Percentiles rank a stretch among this genome's conserved stretches.
Conservation (phyloP, 2,888 invertebrate genomes). For the Drosophila borealis region DNA sequence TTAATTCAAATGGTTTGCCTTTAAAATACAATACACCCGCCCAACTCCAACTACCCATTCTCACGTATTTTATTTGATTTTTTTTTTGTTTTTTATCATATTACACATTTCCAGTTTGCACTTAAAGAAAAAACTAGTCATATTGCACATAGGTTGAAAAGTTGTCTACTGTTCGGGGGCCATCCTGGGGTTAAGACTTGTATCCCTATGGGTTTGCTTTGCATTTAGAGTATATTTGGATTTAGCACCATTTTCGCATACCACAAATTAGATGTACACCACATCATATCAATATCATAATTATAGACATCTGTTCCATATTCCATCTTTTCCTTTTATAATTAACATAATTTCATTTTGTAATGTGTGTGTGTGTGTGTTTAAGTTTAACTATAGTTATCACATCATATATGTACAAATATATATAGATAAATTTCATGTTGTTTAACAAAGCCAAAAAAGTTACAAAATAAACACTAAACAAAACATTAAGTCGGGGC, state of each 20-base stretch:
- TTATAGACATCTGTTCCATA: slow-evolving; percentile 25
- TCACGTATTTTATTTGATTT: neutral
- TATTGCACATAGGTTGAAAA: slow-evolving; percentile 85
- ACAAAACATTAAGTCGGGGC: slow-evolving; percentile 76
- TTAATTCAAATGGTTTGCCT: slow-evolving; percentile 43
- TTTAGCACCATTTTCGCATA: slow-evolving; percentile 84
- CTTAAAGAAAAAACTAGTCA: slow-evolving; percentile 84
- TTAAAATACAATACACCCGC: slow-evolving; percentile 45
- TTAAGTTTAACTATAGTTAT: slow-evolving; percentile 79
- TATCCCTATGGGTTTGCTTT: slow-evolving; percentile 33
- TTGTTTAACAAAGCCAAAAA: slow-evolving; percentile 69
- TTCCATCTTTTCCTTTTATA: slow-evolving; percentile 43
- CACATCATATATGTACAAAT: slow-evolving; percentile 66
- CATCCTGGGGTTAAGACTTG: slow-evolving; percentile 27
- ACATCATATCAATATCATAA: slow-evolving; percentile 16
- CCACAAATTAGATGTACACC: slow-evolving; percentile 67
- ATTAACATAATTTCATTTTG: slow-evolving; percentile 78
- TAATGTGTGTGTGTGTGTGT: slow-evolving; percentile 56
- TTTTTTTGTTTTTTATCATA: neutral
- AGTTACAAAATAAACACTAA: slow-evolving; percentile 68
- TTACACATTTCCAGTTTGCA: slow-evolving; percentile 24
- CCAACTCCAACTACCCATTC: slow-evolving; percentile 3
- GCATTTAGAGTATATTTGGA: slow-evolving; percentile 83
- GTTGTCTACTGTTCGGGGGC: slow-evolving; percentile 49
- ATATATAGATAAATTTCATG: slow-evolving; percentile 75